These are phyloP conservation scores for Sebastes steindachneri DNA, from an alignment of 2,797 vertebrate species.

Conservation along the genomic window DNA sequence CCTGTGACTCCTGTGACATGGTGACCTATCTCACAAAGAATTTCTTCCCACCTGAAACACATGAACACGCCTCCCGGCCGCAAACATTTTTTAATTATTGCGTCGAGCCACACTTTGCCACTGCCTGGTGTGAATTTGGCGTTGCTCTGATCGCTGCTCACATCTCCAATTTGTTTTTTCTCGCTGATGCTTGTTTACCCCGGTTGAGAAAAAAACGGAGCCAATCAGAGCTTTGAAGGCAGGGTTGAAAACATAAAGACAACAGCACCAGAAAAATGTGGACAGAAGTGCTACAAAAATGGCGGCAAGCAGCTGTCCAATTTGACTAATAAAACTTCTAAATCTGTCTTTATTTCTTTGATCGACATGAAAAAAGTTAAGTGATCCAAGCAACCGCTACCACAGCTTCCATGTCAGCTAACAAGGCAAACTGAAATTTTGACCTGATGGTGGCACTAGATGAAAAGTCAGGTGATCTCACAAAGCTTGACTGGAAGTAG, in stretches of 20 bases:
- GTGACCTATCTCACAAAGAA: too few relatives aligned
- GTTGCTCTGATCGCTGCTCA: not conserved
- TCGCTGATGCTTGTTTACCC: not conserved
- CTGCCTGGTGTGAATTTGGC: too few relatives aligned
- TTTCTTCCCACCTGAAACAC: too few relatives aligned
- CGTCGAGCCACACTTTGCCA: too few relatives aligned
- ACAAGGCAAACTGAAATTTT: not conserved
- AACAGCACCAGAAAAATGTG: not conserved
- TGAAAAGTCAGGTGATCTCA: not conserved
- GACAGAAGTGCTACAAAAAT: not conserved
- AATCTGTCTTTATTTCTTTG: not conserved
- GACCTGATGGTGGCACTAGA: too few relatives aligned
- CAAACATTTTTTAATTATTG: too few relatives aligned
- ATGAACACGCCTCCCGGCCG: too few relatives aligned
- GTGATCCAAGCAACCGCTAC: not conserved
- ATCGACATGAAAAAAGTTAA: not conserved
- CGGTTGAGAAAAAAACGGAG: not conserved
- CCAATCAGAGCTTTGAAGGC: not conserved
- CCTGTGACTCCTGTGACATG: too few relatives aligned
- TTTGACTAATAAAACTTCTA: not conserved
- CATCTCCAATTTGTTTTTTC: not conserved
- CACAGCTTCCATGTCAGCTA: not conserved
- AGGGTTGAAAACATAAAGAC: not conserved
- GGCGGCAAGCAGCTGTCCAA: not conserved
- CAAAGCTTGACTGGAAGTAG: not conserved